phyloP scores from a whole-genome alignment of 2,888 invertebrate species.

The Sinelater perroti region DNA sequence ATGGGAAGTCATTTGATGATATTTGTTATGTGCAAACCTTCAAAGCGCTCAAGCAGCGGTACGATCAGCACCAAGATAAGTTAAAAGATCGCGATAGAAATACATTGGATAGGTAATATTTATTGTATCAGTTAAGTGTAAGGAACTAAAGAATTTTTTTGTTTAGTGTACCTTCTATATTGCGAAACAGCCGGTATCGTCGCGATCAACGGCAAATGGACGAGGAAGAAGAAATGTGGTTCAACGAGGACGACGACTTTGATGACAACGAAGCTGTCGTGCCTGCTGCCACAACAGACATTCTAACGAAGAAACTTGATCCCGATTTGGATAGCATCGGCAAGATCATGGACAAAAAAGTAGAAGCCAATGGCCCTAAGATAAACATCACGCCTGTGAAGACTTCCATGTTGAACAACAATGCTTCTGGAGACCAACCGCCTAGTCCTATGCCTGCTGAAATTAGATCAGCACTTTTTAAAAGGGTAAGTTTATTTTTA shows the following conservation, averaged over 20 bases:
- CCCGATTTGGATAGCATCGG: conserved; percentile 70
- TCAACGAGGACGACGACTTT: conserved; percentile 95
- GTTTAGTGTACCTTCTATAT: conserved; percentile 78
- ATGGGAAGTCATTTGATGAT: conserved; percentile 91
- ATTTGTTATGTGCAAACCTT: conserved; percentile 99
- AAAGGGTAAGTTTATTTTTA: conserved; percentile 63
- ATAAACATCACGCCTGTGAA: conserved; percentile 54
- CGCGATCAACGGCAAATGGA: conserved; percentile 94
- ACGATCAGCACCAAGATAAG: conserved; percentile 92
- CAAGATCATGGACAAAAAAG: conserved; percentile 56
- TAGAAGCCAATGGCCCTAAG: conserved; percentile 56
- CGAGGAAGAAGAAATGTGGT: conserved; percentile 99
- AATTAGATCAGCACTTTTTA: conserved; percentile 62
- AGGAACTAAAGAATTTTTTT: conserved; percentile 44
- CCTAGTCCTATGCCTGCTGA: conserved; percentile 53
- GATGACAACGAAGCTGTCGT: conserved; percentile 77
- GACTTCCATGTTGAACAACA: conserved; percentile 61
- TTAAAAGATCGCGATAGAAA: conserved; percentile 86
- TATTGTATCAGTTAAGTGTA: no score
- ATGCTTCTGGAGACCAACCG: conserved; percentile 56
- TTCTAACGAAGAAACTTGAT: conserved; percentile 67
- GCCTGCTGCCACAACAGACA: conserved; percentile 63
- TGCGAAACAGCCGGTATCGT: conserved; percentile 83
- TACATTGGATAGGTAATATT: conserved; percentile 72
- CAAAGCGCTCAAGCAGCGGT: conserved; percentile 86